These are phyloP conservation scores for Piaya cayana DNA, from an alignment of 2,113 vertebrate species.

Conservation along the genomic window DNA sequence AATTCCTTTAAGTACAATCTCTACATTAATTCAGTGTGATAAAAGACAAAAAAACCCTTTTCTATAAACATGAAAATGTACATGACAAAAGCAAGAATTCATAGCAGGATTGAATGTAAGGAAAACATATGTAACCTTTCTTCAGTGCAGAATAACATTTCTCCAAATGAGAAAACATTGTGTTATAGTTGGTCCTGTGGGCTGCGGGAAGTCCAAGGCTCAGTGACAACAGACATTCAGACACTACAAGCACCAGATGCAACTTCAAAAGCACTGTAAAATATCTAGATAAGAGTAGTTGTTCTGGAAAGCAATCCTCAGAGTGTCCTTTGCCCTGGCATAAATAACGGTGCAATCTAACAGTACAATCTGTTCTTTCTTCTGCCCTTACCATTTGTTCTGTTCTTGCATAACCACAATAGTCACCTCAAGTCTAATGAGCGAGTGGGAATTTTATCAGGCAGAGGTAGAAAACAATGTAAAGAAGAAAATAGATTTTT, in stretches of 20 bases:
- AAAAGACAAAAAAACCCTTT: neutral
- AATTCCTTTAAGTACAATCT: neutral
- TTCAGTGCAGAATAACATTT: neutral
- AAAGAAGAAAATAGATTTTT: neutral
- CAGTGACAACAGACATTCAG: neutral
- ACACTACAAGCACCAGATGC: neutral
- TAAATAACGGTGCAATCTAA: neutral
- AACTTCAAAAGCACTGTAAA: constrained; percentile 11
- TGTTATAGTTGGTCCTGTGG: neutral
- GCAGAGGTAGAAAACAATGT: neutral
- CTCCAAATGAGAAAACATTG: neutral
- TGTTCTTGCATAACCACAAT: neutral
- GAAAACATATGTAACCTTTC: neutral
- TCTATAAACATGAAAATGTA: neutral
- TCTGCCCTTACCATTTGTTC: neutral
- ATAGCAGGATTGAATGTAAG: rapidly evolving
- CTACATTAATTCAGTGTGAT: neutral
- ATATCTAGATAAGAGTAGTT: neutral
- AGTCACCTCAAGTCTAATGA: neutral
- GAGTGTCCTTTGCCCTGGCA: neutral
- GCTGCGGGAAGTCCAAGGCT: neutral
- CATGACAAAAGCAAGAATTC: neutral
- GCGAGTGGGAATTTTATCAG: neutral
- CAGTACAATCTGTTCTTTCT: neutral
- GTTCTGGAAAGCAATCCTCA: constrained; percentile 6